phyloP scores from a whole-genome alignment of 2,113 vertebrate genomes.

The Egretta garzetta region DNA sequence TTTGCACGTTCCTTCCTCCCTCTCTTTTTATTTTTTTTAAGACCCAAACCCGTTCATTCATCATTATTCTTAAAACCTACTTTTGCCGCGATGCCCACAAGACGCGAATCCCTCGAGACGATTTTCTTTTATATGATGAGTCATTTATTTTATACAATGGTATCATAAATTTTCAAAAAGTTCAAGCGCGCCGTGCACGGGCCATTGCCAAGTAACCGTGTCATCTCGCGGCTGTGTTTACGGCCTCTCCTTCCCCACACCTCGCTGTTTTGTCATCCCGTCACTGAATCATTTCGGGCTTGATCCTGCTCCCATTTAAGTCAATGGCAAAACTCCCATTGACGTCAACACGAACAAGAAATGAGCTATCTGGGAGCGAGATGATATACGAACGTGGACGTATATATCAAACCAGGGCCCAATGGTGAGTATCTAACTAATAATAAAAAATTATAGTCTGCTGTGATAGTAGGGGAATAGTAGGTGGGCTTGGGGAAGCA shows the following conservation, averaged over 20 bases:
- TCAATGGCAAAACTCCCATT: conserved; percentile 19
- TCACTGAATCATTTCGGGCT: neutral
- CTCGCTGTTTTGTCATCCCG: conserved; percentile 22
- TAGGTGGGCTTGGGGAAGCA: neutral
- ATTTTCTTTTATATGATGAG: conserved; percentile 5
- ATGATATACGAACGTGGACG: neutral
- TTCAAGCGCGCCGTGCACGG: conserved; percentile 1
- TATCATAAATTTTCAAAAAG: neutral
- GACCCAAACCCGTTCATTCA: neutral
- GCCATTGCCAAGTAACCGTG: conserved; percentile 25
- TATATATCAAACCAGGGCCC: neutral
- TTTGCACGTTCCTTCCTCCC: neutral
- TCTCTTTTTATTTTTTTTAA: neutral
- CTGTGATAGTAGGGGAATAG: neutral
- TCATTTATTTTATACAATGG: conserved; percentile 5
- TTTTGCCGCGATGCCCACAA: neutral
- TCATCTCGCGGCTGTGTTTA: neutral
- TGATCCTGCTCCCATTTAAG: conserved; percentile 5
- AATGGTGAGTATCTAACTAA: neutral
- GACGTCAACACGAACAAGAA: neutral
- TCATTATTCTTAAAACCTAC: neutral
- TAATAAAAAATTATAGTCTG: neutral
- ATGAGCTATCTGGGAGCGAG: neutral
- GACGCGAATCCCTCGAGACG: neutral
- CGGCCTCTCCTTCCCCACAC: conserved; percentile 4